Base-by-base conservation (phyloP, 2,888 invertebrate species). In the Pyrochroa serraticornis region DNA sequence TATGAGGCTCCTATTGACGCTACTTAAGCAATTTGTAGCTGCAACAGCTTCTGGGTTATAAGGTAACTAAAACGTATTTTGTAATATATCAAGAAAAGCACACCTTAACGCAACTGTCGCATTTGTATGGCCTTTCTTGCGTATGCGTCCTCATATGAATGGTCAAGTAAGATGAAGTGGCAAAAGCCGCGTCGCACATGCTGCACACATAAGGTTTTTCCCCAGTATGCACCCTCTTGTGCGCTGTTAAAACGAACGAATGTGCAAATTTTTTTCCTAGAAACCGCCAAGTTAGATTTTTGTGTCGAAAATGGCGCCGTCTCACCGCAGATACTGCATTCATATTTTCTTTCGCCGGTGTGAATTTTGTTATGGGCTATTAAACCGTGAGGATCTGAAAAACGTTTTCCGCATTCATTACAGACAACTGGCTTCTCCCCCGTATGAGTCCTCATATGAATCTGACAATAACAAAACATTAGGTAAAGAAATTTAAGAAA, bases 61-160 rank as follows among this genome's bases (percentile, higher is more conserved):
- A n/a, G n/a, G n/a, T n/a, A n/a, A n/a, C n/a, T n/a, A n/a, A n/a
- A n/a, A n/a, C n/a, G n/a, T n/a, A n/a, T n/a, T n/a, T n/a, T n/a
- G n/a, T n/a, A n/a, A n/a, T n/a, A n/a, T n/a, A n/a, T n/a, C n/a
- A n/a, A n/a, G n/a, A n/a, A n/a, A n/a, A n/a, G n/a, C 9, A 38
- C 61, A 75, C 76, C 65, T 77, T 77, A 3, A 72, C 67, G 51
- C 78, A 78, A 7, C 63, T 55, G 22, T 72, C 67, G 57, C 79
- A 79, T 50, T 68, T 70, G 54, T 77, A 79, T 0, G 79, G 79
- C 9, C 71, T 69, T 53, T 79, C 79, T 49, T 73, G 71, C 0
- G 76, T 77, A 53, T 79, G 79, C 0, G 74, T 77, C 36, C 79
- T 65, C 41, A 63, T 75, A 52, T 79, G 79, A 46, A 79, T 75